phyloP scores from a whole-genome alignment of 2,797 vertebrate species.

The Pseudochirops corinnae region DNA sequence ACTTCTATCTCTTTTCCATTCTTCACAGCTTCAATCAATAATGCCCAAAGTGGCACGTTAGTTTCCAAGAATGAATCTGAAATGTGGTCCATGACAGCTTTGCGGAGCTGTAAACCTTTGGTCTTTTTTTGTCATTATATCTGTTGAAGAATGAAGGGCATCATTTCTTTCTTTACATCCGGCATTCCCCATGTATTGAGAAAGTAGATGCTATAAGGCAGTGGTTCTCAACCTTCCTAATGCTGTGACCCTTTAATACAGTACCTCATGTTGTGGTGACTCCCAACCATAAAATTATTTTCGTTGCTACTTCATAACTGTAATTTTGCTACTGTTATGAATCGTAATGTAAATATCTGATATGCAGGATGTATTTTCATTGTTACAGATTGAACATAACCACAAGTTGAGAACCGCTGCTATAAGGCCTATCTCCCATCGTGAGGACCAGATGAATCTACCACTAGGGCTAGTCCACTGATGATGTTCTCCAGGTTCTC shows the following conservation, averaged over 20 bases:
- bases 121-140: neutral
- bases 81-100: neutral
- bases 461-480: conserved; percentile 95
- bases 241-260: no score
- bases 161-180: conserved; percentile 87
- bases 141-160: neutral
- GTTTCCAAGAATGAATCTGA: neutral
- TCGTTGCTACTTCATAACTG: no score
- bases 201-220: conserved; percentile 92
- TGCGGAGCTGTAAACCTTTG: neutral
- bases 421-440: conserved; percentile 96
- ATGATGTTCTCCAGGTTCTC: conserved; percentile 96
- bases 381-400: no score
- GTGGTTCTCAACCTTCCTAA: no score
- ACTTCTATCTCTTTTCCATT: neutral
- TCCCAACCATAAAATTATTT: no score
- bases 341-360: no score
- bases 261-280: no score
- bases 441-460: conserved; percentile 94
- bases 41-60: neutral
- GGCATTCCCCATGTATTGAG: conserved; percentile 92
- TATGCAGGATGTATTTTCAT: no score
- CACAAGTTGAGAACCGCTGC: conserved; percentile 78
- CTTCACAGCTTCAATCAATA: neutral
- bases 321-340: no score